A percentile compares a stretch with the other conserved stretches of the same genome.
These are phyloP conservation scores for Halocynthia aurantium DNA, from an alignment of 23 tunicate species.

Conservation along the genomic window DNA sequence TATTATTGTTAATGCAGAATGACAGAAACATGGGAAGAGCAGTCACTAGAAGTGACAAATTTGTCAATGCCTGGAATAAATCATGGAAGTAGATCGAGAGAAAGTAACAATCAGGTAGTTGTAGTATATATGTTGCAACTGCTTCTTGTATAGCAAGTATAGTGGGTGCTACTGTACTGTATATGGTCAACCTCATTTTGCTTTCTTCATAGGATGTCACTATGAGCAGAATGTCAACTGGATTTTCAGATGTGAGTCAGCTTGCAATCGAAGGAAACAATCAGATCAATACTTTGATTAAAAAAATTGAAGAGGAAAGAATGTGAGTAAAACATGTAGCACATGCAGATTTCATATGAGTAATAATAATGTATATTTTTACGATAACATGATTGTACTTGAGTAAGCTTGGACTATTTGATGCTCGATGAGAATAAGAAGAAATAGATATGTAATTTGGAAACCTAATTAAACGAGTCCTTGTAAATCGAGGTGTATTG, in stretches of 20 bases:
- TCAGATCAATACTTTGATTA: slow-evolving; percentile 40
- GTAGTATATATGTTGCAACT: background rate
- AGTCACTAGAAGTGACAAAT: slow-evolving; percentile 10
- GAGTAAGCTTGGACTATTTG: no score
- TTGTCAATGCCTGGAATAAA: slow-evolving; percentile 5
- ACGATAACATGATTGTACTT: no score
- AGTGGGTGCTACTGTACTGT: no score
- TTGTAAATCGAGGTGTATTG: background rate
- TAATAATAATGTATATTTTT: background rate
- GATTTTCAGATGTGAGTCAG: slow-evolving; percentile 17
- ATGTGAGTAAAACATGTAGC: background rate
- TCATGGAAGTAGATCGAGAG: background rate
- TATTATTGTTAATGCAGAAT: background rate
- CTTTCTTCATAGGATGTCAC: slow-evolving; percentile 6
- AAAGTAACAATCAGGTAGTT: background rate
- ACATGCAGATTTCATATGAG: background rate
- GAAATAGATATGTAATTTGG: no score
- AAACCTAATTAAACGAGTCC: no score
- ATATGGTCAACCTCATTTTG: no score
- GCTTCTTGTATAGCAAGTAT: no score
- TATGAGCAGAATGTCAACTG: slow-evolving; percentile 22
- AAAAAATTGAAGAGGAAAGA: slow-evolving; percentile 66
- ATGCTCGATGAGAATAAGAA: no score
- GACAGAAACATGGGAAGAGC: slow-evolving; percentile 14
- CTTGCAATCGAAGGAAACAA: slow-evolving; percentile 70